Evolutionary conservation across 1,140 invertebrate genomes (phyloP), one percentile per base, ranked within the genome.

Genomic region (Zaprionus camerounensis): DNA sequence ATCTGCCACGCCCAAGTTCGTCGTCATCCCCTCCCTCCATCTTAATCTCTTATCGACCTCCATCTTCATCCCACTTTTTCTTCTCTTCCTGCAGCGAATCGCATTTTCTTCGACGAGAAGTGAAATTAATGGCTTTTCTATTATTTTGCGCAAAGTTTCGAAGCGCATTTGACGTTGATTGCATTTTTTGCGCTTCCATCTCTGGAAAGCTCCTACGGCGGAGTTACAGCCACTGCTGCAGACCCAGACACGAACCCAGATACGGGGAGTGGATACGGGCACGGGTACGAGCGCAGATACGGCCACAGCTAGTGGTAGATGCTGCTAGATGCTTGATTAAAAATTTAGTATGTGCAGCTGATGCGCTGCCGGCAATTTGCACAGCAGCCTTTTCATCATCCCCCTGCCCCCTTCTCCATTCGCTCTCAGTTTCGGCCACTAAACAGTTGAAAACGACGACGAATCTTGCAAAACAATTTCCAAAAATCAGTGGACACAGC

Each of bases 91-190:
- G 56, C 64, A 31, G 36, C 31, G 24, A 38, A 41, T 68, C 49
- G 68, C 64, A 75, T 71, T 69, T 79, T 88, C 84, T 88, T 88
- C 81, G 85, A 88, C 85, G 85, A 86, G 81, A 88, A 88, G 85
- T 84, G 84, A 88, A 88, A 88, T 88, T 88, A 88, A 88, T 88
- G 84, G 84, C 85, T 88, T 88, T 88, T 88, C 84, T 88, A 88
- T 88, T 88, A 88, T 88, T 88, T 88, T 90, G 85, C 75, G 80
- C 81, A 88, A 88, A 88, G 85, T 88, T 88, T 88, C 85, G 75
- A 84, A 88, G 84, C 85, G 81, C 84, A 88, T 88, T 88, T 88
- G 84, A 88, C 84, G 84, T 88, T 88, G 84, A 88, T 88, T 88
- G 84, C 84, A 88, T 87, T 87, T 87, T 87, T 88, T 84, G 70